Evolutionary conservation across 2,888 invertebrate species (phyloP).

Genomic region (Watsonalla cultraria): DNA sequence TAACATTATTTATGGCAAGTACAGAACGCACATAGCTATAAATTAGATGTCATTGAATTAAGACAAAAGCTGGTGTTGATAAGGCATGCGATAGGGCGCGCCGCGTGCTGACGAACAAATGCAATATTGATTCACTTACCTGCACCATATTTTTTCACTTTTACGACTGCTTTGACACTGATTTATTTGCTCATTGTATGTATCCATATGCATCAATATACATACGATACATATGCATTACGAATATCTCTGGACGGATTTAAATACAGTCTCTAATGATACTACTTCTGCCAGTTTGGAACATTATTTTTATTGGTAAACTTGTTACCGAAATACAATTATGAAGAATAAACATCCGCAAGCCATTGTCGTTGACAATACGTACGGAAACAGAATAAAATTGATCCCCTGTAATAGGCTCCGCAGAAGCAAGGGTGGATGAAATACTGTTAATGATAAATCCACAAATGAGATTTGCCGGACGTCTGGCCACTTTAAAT

Average conservation of each 20-base stretch:
- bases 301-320: slow-evolving; percentile 7
- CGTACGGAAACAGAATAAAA: slow-evolving; percentile 70
- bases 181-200: slow-evolving; percentile 23
- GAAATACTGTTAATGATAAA: slow-evolving; percentile 78
- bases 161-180: slow-evolving; percentile 58
- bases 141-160: slow-evolving; percentile 52
- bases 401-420: slow-evolving; percentile 74
- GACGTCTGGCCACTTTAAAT: slow-evolving; percentile 74
- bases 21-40: slow-evolving; percentile 50
- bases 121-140: slow-evolving; percentile 53
- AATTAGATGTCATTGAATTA: slow-evolving; percentile 70
- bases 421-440: slow-evolving; percentile 66
- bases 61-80: slow-evolving; percentile 70
- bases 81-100: slow-evolving; percentile 59
- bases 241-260: not conserved
- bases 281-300: not conserved
- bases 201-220: slow-evolving; percentile 5
- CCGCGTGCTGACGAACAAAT: slow-evolving; percentile 63
- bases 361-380: slow-evolving; percentile 48
- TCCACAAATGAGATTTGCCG: slow-evolving; percentile 78
- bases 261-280: slow-evolving; percentile 10
- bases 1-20: slow-evolving; percentile 70
- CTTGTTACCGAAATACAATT: slow-evolving; percentile 39
- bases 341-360: slow-evolving; percentile 60
- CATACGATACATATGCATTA: not conserved